phyloP scores from a whole-genome alignment of 1,140 invertebrate genomes.

The Drosophila kepulauana region DNA sequence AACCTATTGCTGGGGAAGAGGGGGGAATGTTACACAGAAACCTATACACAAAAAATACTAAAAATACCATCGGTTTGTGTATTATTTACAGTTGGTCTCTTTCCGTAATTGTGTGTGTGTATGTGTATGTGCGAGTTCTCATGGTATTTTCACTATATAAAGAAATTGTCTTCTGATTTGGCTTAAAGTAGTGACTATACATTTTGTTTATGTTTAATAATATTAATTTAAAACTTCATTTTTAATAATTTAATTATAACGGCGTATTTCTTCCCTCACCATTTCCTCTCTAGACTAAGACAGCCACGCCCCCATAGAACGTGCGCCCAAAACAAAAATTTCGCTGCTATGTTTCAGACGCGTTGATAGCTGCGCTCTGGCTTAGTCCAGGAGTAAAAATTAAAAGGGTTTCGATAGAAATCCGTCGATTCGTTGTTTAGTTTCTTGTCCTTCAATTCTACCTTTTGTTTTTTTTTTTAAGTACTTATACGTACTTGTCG shows the following conservation, averaged over 20 bases:
- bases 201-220: conserved; percentile 83
- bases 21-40: conserved; percentile 42
- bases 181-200: conserved; percentile 85
- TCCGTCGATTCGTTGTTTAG: conserved; percentile 68
- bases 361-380: conserved; percentile 49
- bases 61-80: conserved; percentile 69
- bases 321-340: conserved; percentile 54
- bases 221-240: conserved; percentile 78
- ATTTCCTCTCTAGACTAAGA: not conserved
- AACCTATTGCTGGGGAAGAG: conserved; percentile 33
- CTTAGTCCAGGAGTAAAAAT: not conserved
- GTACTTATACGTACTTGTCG: conserved; percentile 57
- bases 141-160: conserved; percentile 68
- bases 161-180: conserved; percentile 61
- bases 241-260: conserved; percentile 77
- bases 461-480: conserved; percentile 76
- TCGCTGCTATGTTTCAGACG: conserved; percentile 69
- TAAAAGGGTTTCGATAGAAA: too few species aligned
- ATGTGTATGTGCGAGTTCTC: conserved; percentile 47
- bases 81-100: conserved; percentile 72
- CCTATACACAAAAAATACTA: conserved; percentile 74
- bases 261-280: conserved; percentile 4
- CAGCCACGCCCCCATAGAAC: conserved; percentile 46
- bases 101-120: conserved; percentile 50
- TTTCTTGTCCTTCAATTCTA: conserved; percentile 31